Evolutionary conservation across 2,888 invertebrate species (phyloP), one percentile per base, ranked within the genome.

Genomic region (Nemoura dubitans): DNA sequence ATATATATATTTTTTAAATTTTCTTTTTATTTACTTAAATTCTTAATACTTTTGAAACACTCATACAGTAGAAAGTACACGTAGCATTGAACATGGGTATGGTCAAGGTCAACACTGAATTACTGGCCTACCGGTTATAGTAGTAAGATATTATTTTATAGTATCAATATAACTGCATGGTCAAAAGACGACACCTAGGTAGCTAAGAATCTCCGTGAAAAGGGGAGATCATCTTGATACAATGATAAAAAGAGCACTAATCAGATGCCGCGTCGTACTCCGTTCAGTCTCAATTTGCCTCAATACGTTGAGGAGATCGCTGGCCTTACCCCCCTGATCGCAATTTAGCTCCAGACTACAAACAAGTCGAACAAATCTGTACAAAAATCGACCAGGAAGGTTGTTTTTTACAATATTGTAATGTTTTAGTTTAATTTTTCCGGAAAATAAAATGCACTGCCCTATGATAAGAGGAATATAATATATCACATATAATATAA

Each of bases 401-500:
- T 88, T 36, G 10, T 36, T 36, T 36, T 59, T 59, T 59, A 7
- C 14, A n/a, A 88, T 86, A 88, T 83, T 87, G 88, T 87, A 87
- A 87, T 86, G 86, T 88, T 59, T 59, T 59, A 59, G 88, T 87
- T 84, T 88, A 87, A 87, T 87, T 87, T 89, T 87, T 87, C 86
- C 88, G 83, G 87, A 88, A 86, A 87, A 59, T 3, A 88, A 88
- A 88, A 88, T 89, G 88, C 89, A 89, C 90, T 91, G 90, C 91
- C 91, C 92, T 92, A 92, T 91, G 91, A 83, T 84, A 59, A 43
- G 91, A 91, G 90, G 91, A 91, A 92, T 91, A 84, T 59, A 91
- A 92, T 91, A 84, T 92, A 92, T 92, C 92, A 92, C 92, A 92
- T 92, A 92, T 90, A 91, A 90, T 89, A 90, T 89, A 90, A 91